Conservation (phyloP, 2,888 invertebrate species). For the Agrotis puta region DNA sequence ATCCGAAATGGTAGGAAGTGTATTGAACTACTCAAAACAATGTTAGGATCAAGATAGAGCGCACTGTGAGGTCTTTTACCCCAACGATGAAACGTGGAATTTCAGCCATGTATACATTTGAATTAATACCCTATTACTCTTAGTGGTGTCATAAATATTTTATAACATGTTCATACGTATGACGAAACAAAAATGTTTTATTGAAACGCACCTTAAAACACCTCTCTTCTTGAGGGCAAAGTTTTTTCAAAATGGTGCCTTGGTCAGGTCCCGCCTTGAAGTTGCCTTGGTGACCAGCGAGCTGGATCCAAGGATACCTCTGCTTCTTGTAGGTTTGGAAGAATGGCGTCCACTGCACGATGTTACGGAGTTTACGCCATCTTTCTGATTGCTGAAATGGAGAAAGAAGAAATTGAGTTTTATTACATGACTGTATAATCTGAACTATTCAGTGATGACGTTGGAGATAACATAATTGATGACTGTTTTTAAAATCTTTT, state of each 20-base stretch:
- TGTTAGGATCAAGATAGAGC: not conserved
- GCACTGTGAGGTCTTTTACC: constrained; percentile 12
- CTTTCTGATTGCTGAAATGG: constrained; percentile 95
- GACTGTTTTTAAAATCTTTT: not conserved
- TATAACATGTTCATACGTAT: constrained; percentile 18
- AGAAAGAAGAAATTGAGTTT: constrained; percentile 22
- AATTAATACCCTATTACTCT: constrained; percentile 26
- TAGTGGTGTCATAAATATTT: constrained; percentile 14
- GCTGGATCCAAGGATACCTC: constrained; percentile 98
- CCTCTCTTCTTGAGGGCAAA: constrained; percentile 96
- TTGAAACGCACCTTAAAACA: constrained; percentile 93
- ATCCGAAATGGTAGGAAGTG: no score
- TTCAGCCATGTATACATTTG: constrained; percentile 23
- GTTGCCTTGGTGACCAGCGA: constrained; percentile 98
- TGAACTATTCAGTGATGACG: no score
- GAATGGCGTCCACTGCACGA: constrained; percentile 99
- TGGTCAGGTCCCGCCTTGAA: constrained; percentile 98
- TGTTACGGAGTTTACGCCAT: constrained; percentile 98
- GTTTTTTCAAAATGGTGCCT: constrained; percentile 98
- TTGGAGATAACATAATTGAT: not conserved
- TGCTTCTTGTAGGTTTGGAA: constrained; percentile 99
- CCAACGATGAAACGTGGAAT: constrained; percentile 13
- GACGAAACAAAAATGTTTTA: constrained; percentile 8
- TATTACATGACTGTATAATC: no score
- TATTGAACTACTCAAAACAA: not conserved